phyloP scores from a whole-genome alignment of 1,140 invertebrate genomes.

The Musca vetustissima region DNA sequence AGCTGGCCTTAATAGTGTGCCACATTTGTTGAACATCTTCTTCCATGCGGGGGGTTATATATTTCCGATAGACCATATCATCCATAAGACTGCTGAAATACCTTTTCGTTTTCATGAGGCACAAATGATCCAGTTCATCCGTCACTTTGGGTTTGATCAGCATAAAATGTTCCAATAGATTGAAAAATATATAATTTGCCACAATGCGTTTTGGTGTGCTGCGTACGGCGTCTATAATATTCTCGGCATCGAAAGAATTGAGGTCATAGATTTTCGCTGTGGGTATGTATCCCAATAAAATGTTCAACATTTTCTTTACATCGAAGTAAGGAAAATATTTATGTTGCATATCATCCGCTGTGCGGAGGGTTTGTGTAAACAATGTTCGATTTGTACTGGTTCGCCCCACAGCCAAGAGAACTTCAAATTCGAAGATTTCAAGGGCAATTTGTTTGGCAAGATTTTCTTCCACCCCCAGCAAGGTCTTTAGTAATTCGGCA shows the following conservation, averaged over 20 bases:
- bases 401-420: constrained; percentile 37
- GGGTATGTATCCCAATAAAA: constrained; percentile 30
- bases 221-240: constrained; percentile 27
- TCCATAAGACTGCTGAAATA: constrained; percentile 41
- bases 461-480: constrained; percentile 28
- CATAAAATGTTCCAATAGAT: constrained; percentile 38
- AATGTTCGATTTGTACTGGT: not conserved
- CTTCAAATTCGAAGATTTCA: constrained; percentile 42
- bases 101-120: constrained; percentile 34
- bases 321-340: constrained; percentile 32
- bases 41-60: constrained; percentile 33
- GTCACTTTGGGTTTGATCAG: constrained; percentile 28
- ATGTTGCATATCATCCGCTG: constrained; percentile 26
- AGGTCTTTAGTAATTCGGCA: constrained; percentile 22
- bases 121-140: constrained; percentile 29
- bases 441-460: constrained; percentile 32
- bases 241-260: constrained; percentile 34
- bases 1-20: constrained; percentile 36
- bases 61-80: constrained; percentile 42
- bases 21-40: constrained; percentile 39
- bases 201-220: constrained; percentile 25
- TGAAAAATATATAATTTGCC: constrained; percentile 41
- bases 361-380: not conserved
- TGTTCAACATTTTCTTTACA: constrained; percentile 35
- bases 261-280: constrained; percentile 39